phyloP scores from a whole-genome alignment of 2,797 vertebrate genomes.

The Cetoscarus ocellatus region DNA sequence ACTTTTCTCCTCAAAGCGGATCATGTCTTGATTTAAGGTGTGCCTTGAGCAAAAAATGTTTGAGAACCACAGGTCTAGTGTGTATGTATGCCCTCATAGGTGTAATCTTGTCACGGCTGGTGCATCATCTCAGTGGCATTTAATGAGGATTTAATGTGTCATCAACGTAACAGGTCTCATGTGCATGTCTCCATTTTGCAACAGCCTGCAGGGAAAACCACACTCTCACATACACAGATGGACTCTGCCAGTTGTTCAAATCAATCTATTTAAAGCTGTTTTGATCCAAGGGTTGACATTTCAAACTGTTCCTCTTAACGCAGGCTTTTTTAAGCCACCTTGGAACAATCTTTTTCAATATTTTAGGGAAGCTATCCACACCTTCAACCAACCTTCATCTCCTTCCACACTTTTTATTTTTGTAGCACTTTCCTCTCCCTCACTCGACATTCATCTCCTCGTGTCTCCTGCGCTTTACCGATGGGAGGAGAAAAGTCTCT shows the following conservation, averaged over 20 bases:
- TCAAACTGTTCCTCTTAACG: constrained; percentile 10
- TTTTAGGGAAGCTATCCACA: not conserved
- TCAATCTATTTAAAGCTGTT: constrained; percentile 19
- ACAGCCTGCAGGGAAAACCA: constrained; percentile 60
- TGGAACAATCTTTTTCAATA: not conserved
- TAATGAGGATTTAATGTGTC: constrained; percentile 72
- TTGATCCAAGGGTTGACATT: constrained; percentile 22
- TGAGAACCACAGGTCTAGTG: no score
- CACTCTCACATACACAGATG: constrained; percentile 1
- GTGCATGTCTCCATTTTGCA: constrained; percentile 70
- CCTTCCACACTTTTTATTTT: constrained; percentile 17
- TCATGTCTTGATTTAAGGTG: no score
- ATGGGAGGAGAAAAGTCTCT: constrained; percentile 43
- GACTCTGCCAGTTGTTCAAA: constrained; percentile 20
- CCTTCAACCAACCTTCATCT: not conserved
- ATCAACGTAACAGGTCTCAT: constrained; percentile 71
- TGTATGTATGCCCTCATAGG: constrained; percentile 24
- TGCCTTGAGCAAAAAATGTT: no score
- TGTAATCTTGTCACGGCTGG: constrained; percentile 43
- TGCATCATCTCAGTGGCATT: constrained; percentile 72
- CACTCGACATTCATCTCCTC: constrained; percentile 13
- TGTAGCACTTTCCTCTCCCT: not conserved
- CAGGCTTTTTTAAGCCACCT: not conserved
- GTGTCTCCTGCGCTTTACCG: constrained; percentile 23
- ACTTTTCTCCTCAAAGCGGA: no score